Base-by-base conservation (phyloP, 2,113 vertebrate species). In the Larimichthys crocea region DNA sequence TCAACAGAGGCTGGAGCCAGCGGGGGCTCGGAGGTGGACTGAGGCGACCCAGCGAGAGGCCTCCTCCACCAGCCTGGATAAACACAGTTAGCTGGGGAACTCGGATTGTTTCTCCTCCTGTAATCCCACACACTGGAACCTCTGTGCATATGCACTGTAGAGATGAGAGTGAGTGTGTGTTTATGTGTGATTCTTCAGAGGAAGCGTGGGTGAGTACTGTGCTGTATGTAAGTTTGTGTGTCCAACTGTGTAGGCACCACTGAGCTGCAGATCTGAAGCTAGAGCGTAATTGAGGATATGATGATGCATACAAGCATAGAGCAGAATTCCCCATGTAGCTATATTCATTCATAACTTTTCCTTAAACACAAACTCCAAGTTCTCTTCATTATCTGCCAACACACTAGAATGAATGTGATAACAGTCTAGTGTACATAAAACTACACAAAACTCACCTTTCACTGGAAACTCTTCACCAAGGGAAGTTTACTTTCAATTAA, bases 401-500 rank as follows among this genome's bases (percentile, higher is more conserved):
- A 65, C 15, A n/a, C 3, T n/a, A n/a, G 53, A 6, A 16, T 3
- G 17, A 44, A 57, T 12, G 63, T 60, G 42, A 73, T 10, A 63
- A 44, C 44, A 67, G 61, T 29, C 24, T 2, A 2, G 26, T 17
- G 55, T 71, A 64, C 57, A 29, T 79, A 59, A 44, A 22, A 55
- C 31, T 15, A 50, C 73, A 74, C 81, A 85, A 76, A 68, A 70
- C 55, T 20, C 79, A 86, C 69, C 81, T 83, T 87, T 88, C 50
- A 93, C 53, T 49, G 68, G 22, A 72, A 86, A 71, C 57, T 65
- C 68, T 64, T 88, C 76, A 79, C 80, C 62, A 16, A 2, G 82
- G 84, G 78, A 91, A 88, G 88, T 92, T 91, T 85, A 83, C 84
- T 83, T 91, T 88, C 6, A 87, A 84, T 91, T 82, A 87, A 84